Conservation (phyloP, 1,140 invertebrate genomes). For the Augochlora pura region DNA sequence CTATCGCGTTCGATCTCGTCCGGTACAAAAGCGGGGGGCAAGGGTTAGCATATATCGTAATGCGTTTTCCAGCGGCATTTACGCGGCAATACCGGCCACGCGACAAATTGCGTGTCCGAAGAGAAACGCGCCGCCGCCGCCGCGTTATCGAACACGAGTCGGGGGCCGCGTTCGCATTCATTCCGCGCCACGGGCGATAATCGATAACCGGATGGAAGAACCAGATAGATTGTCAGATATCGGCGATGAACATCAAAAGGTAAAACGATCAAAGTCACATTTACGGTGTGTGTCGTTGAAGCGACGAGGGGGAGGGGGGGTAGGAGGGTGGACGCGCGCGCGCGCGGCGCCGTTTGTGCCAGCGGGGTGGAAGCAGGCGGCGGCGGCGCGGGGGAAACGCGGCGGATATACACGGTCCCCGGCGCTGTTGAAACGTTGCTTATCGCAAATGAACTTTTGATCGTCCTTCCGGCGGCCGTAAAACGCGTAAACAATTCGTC, state of each 20-base stretch:
- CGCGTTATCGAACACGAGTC: slow-evolving; percentile 41
- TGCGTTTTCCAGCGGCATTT: slow-evolving; percentile 48
- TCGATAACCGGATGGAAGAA: slow-evolving; percentile 47
- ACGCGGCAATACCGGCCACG: slow-evolving; percentile 39
- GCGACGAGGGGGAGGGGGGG: neutral
- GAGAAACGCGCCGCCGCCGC: slow-evolving; percentile 41
- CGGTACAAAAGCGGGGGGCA: neutral
- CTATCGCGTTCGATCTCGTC: neutral
- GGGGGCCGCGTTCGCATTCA: slow-evolving; percentile 40
- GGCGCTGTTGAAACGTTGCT: slow-evolving; percentile 24
- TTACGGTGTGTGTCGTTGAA: slow-evolving; percentile 15
- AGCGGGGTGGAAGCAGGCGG: neutral
- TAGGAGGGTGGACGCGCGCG: neutral
- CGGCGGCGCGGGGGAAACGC: too few relatives aligned
- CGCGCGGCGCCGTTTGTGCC: too few relatives aligned
- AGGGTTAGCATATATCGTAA: slow-evolving; percentile 25
- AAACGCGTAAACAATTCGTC: slow-evolving; percentile 29
- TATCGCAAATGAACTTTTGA: slow-evolving; percentile 31
- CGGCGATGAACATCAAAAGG: slow-evolving; percentile 49
- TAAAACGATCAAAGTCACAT: slow-evolving; percentile 44
- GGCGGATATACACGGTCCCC: too few relatives aligned
- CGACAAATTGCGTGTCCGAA: slow-evolving; percentile 50
- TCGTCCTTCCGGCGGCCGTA: slow-evolving; percentile 24
- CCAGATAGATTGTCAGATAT: slow-evolving; percentile 50
- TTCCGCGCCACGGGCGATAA: slow-evolving; percentile 50